These are phyloP conservation scores for Mormyrus proboscirostris DNA, from an alignment of 2,797 vertebrate species.

Conservation along the genomic window DNA sequence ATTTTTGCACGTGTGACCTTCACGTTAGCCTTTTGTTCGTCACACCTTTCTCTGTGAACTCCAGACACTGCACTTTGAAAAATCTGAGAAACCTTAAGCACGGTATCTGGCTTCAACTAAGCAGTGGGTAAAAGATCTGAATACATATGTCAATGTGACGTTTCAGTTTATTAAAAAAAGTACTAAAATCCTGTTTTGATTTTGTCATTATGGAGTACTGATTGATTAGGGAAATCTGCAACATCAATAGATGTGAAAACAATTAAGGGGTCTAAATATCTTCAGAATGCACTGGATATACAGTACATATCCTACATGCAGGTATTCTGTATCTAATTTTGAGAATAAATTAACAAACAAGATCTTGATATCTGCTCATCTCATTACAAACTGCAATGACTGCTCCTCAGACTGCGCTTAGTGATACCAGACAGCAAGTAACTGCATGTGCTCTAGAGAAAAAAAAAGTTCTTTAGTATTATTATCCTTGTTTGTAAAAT, in stretches of 20 bases:
- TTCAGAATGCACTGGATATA: not conserved
- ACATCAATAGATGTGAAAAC: not conserved
- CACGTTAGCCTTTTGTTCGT: constrained; percentile 38
- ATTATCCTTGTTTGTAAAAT: constrained; percentile 3
- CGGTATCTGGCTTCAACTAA: not conserved
- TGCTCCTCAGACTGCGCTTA: constrained; percentile 33
- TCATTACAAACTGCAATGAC: constrained; percentile 32
- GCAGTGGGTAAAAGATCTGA: not conserved
- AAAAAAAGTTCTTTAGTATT: not conserved
- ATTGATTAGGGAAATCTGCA: not conserved
- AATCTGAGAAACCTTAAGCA: not conserved
- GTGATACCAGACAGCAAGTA: constrained; percentile 28
- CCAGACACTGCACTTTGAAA: constrained; percentile 47
- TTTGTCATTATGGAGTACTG: not conserved
- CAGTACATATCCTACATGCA: not conserved
- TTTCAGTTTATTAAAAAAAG: not conserved
- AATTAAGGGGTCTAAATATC: not conserved
- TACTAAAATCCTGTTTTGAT: not conserved
- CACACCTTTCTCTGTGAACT: not conserved
- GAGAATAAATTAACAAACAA: not conserved
- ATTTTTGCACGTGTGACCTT: not conserved
- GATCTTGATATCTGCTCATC: not conserved
- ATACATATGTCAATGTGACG: not conserved
- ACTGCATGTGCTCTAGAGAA: not conserved
- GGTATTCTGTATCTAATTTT: not conserved